A percentile compares a stretch with the other conserved stretches of the same genome.
Evolutionary conservation across 2,113 vertebrate species (phyloP).

Genomic region (Pongo pygmaeus): DNA sequence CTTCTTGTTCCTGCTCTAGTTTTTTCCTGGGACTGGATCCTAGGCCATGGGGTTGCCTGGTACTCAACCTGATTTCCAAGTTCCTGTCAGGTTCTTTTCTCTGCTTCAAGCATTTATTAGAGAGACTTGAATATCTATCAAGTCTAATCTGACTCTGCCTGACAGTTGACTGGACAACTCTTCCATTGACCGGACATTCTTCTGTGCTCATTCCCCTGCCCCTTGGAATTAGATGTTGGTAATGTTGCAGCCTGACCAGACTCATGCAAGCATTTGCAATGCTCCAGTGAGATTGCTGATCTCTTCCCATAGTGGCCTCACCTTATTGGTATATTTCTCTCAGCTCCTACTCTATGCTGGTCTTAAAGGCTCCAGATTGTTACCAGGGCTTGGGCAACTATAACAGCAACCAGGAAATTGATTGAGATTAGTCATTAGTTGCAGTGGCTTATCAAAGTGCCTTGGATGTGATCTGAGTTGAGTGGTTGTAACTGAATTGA

Average conservation of each 20-base stretch:
- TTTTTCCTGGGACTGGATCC: not conserved
- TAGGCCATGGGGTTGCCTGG: not conserved
- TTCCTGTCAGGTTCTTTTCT: not conserved
- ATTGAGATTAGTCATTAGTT: not conserved
- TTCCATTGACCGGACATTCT: not conserved
- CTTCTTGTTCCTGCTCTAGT: not conserved
- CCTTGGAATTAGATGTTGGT: not conserved
- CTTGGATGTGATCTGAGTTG: not conserved
- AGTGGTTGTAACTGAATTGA: not conserved
- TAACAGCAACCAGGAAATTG: not conserved
- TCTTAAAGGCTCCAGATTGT: not conserved
- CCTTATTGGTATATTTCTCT: not conserved
- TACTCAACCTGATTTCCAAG: not conserved
- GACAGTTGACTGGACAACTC: not conserved
- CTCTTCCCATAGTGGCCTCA: not conserved
- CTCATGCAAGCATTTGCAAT: not conserved
- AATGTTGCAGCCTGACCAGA: not conserved
- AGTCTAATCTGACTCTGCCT: not conserved
- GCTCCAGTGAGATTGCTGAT: not conserved
- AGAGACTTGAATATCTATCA: not conserved
- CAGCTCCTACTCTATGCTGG: not conserved
- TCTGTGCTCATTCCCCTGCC: not conserved
- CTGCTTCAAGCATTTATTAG: not conserved
- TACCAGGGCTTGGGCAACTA: not conserved
- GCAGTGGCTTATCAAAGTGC: not conserved